These are phyloP conservation scores for Rhadina sibilatrix DNA, from an alignment of 2,113 vertebrate genomes.

Conservation along the genomic window DNA sequence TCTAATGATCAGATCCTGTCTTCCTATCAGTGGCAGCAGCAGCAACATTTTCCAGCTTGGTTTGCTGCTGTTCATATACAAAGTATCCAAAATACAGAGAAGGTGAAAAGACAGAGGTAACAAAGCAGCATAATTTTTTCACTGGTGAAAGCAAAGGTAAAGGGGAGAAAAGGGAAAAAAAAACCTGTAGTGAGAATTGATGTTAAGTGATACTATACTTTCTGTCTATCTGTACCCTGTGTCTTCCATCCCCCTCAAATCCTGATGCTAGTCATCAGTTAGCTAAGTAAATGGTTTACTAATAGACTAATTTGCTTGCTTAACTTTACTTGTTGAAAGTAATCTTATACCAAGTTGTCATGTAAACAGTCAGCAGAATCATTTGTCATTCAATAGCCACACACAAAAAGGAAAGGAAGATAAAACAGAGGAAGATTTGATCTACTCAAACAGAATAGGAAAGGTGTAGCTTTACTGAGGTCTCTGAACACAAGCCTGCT, in stretches of 20 bases:
- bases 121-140: background rate
- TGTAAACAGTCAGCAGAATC: background rate
- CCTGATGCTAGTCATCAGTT: background rate
- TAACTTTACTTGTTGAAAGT: background rate
- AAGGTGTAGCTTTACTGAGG: background rate
- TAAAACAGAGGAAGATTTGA: background rate
- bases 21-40: background rate
- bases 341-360: background rate
- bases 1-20: background rate
- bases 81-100: background rate
- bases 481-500: background rate
- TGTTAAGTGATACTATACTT: background rate
- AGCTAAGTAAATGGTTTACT: background rate
- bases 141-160: background rate
- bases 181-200: background rate
- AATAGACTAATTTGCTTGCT: background rate
- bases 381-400: background rate
- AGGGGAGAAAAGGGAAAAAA: background rate
- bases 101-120: background rate
- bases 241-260: background rate
- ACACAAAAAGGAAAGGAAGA: background rate
- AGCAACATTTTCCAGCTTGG: background rate
- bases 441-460: background rate
- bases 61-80: background rate
- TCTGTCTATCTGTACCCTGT: background rate